A percentile compares a stretch with the other conserved stretches of the same genome.
These are phyloP conservation scores for Mormyrops boulengeri DNA, from an alignment of 2,797 vertebrate genomes.

Conservation along the genomic window DNA sequence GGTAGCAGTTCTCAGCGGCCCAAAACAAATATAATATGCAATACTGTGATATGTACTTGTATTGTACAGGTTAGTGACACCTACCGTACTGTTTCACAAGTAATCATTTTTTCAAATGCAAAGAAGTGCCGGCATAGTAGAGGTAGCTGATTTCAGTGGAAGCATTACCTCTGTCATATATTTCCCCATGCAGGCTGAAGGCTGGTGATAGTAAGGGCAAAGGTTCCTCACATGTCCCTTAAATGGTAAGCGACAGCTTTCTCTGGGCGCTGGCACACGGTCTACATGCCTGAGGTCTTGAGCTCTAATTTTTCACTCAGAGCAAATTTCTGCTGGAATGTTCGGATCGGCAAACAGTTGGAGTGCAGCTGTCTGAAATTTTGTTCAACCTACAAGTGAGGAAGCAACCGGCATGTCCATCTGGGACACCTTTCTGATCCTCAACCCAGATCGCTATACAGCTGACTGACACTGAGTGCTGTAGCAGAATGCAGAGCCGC, in stretches of 20 bases:
- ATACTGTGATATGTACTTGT: not conserved
- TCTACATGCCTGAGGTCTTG: slow-evolving; percentile 9
- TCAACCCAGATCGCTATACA: slow-evolving; percentile 39
- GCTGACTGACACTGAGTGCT: slow-evolving; percentile 6
- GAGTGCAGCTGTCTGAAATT: slow-evolving; percentile 49
- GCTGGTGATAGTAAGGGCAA: not conserved
- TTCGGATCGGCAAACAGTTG: slow-evolving; percentile 42
- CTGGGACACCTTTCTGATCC: slow-evolving; percentile 32
- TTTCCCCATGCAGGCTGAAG: not conserved
- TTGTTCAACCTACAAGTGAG: slow-evolving; percentile 43
- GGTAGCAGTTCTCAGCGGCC: not conserved
- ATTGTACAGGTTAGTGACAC: not conserved
- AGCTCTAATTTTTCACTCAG: slow-evolving; percentile 37
- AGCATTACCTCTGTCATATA: not conserved
- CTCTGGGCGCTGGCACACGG: slow-evolving; percentile 16
- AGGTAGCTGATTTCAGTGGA: not conserved
- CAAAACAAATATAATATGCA: not conserved
- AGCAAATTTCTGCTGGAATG: slow-evolving; percentile 38
- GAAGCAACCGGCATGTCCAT: slow-evolving; percentile 33
- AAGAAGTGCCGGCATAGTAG: not conserved
- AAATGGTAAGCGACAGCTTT: not conserved
- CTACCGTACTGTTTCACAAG: not conserved
- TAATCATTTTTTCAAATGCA: not conserved
- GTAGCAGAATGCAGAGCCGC: not conserved
- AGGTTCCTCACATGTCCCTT: not conserved